Conservation (phyloP, 1,140 invertebrate genomes). For the Choristoneura fumiferana region DNA sequence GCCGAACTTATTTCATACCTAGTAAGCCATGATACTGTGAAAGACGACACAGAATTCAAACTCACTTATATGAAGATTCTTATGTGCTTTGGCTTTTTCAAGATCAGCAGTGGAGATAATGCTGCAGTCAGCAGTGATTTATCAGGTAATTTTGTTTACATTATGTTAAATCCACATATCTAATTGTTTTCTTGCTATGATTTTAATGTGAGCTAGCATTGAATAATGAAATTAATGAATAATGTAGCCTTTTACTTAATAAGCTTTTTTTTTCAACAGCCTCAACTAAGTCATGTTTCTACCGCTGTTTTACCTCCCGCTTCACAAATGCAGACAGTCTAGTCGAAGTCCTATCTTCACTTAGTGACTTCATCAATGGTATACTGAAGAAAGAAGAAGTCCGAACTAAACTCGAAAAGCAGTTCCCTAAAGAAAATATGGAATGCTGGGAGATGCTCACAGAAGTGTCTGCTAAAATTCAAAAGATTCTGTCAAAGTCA, state of each 20-base stretch:
- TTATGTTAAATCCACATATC: no score
- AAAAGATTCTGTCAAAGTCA: conserved; percentile 61
- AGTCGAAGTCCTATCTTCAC: conserved; percentile 76
- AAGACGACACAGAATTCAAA: conserved; percentile 82
- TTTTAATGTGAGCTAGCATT: no score
- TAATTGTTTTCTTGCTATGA: no score
- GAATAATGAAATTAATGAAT: no score
- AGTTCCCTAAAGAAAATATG: conserved; percentile 77
- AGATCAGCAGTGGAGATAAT: conserved; percentile 73
- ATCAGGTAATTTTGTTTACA: conserved; percentile 80
- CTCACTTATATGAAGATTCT: conserved; percentile 82
- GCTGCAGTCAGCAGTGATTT: conserved; percentile 78
- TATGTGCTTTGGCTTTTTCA: conserved; percentile 82
- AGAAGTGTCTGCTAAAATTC: conserved; percentile 65
- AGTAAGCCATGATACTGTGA: conserved; percentile 80
- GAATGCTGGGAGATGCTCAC: conserved; percentile 82
- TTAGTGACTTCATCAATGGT: conserved; percentile 79
- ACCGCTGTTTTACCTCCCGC: conserved; percentile 81
- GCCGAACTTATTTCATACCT: conserved; percentile 83
- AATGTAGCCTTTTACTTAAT: no score
- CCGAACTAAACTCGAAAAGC: conserved; percentile 66
- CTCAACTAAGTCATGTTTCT: conserved; percentile 81
- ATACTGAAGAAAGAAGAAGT: conserved; percentile 73
- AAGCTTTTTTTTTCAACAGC: conserved; percentile 58
- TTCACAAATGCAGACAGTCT: conserved; percentile 81